Conservation (phyloP, 1,140 invertebrate genomes). For the Probaryconus sp. region DNA sequence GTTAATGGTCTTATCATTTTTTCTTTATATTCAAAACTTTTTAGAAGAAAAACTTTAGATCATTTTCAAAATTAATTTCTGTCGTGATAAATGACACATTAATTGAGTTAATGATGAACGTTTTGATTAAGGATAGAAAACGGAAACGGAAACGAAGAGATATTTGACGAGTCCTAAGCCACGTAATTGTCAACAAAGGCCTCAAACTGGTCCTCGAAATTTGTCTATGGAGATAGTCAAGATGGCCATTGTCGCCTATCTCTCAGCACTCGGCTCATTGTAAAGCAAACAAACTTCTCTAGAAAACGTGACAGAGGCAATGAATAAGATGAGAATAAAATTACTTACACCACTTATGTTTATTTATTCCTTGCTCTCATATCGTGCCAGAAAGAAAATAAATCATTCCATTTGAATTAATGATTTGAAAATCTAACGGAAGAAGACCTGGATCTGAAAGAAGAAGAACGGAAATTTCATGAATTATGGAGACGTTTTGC, state of each 20-base stretch:
- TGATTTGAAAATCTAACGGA: not conserved
- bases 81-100: no score
- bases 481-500: no score
- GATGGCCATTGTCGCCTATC: conserved; percentile 69
- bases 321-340: conserved; percentile 24
- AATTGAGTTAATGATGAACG: conserved; percentile 2
- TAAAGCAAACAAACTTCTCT: conserved; percentile 71
- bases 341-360: conserved; percentile 40
- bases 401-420: conserved; percentile 26
- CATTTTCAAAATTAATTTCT: no score
- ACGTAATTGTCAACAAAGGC: conserved; percentile 17
- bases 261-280: conserved; percentile 68
- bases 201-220: conserved; percentile 14
- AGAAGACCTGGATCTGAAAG: not conserved
- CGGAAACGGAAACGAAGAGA: conserved; percentile 29
- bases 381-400: conserved; percentile 25
- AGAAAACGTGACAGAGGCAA: conserved; percentile 64
- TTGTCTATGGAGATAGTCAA: conserved; percentile 58
- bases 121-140: conserved; percentile 12
- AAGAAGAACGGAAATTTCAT: conserved; percentile 11
- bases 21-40: no score
- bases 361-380: conserved; percentile 32
- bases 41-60: no score
- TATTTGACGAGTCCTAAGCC: conserved; percentile 4
- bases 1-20: no score